Conservation (phyloP, 2,113 vertebrate genomes). For the Pomatostomus ruficeps region DNA sequence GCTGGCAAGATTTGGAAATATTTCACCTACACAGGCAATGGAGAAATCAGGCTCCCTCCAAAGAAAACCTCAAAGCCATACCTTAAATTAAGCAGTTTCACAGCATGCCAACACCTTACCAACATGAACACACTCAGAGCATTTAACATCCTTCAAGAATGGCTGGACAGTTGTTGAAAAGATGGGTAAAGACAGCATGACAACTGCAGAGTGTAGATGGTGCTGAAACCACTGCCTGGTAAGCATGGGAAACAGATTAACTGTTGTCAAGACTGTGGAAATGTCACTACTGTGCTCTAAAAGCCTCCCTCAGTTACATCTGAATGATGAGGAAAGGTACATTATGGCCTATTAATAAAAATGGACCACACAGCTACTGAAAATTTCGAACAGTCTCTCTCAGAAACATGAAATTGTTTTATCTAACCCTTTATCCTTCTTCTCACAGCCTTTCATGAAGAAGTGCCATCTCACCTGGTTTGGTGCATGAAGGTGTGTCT, state of each 20-base stretch:
- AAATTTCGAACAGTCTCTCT: not conserved
- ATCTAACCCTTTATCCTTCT: not conserved
- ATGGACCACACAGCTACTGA: not conserved
- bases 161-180: not conserved
- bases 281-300: not conserved
- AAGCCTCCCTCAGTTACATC: not conserved
- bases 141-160: not conserved
- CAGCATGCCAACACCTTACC: not conserved
- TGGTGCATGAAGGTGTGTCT: not conserved
- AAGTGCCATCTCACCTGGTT: not conserved
- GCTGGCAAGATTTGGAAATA: not conserved
- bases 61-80: not conserved
- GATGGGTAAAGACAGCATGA: not conserved
- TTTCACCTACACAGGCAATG: not conserved
- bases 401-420: not conserved
- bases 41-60: not conserved
- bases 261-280: not conserved
- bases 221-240: not conserved
- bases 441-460: not conserved
- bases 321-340: not conserved
- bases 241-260: not conserved
- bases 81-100: not conserved
- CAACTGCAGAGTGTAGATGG: not conserved
- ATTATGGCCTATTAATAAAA: not conserved
- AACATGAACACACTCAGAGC: not conserved